Evolutionary conservation across 2,113 vertebrate genomes (phyloP), one percentile per base, ranked within the genome.

Genomic region (Gorsachius goisagi): DNA sequence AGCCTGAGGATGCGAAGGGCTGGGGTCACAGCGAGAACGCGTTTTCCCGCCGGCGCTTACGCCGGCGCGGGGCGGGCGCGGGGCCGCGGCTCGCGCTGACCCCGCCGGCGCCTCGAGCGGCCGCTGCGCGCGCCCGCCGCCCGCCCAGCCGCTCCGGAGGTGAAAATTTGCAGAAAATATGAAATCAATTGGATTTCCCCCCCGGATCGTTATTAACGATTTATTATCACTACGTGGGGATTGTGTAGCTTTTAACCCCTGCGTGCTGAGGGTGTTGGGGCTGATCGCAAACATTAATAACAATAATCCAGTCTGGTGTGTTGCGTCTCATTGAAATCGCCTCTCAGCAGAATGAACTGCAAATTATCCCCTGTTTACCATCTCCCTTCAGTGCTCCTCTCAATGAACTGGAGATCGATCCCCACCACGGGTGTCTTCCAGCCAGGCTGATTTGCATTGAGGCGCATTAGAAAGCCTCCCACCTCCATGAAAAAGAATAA

Each of bases 341-440:
- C 98, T 98, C 97, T 96, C 97, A 89, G 98, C 97, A 98, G 97
- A 97, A 98, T 98, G 98, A 97, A 97, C 98, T 98, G 98, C 98
- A 98, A 98, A 99, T 99, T 98, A 98, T 94, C 97, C 98, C 91
- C 97, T 98, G 98, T 98, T 98, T 98, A 98, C 98, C 98, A 98
- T 98, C 98, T 98, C 98, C 98, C 98, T 98, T 98, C 98, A 98
- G 98, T 97, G 98, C 97, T 98, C 98, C 98, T 98, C 98, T 98
- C 98, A 98, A 98, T 98, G 98, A 99, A 98, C 98, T 98, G 97
- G 88, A 97, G 98, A 98, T 98, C 98, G 97, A 98, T 98, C 98
- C 97, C 97, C 97, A 93, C 95, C 96, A 96, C 92, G 97, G 78
- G 85, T 96, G 97, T 96, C 89, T 85, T 77, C 78, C 90, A 74